Evolutionary conservation across 2,113 vertebrate species (phyloP), one percentile per base, ranked within the genome.

Genomic region (Pelvicachromis taeniatus): DNA sequence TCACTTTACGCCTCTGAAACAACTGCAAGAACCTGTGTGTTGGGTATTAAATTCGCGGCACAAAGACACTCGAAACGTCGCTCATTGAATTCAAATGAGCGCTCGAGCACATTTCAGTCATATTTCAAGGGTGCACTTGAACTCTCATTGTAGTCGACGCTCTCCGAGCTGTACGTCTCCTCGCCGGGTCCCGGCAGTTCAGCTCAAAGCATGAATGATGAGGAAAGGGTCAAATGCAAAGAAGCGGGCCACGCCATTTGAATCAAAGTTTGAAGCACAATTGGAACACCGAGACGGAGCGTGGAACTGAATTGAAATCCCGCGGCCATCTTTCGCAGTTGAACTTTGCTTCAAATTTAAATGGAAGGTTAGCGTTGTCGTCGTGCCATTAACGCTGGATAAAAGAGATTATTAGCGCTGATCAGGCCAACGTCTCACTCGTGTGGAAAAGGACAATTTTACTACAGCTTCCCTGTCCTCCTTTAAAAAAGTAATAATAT

Each of bases 331-430:
- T 83, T 82, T 77, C 19, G 55, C 91, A 91, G 91, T 94, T 94
- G 93, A 96, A 96, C 96, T 95, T 95, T 94, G 93, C 91, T 87
- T 94, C 81, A 65, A 91, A 94, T 93, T 93, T 93, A 95, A 96
- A 96, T 92, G 92, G 90, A 83, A 93, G 94, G 91, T 95, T 92
- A 87, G 75, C 78, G 86, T 89, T 91, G 90, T 91, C 87, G 68
- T 87, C 38, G 31, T 85, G 87, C 93, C 92, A 95, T 96, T 96
- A 96, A 91, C 88, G 70, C 56, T 9, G 89, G 92, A 95, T 94
- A 93, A 94, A 95, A 80, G 92, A 95, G 94, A 95, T 96, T 95
- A 95, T 96, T 96, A 96, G 88, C 81, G 81, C 83, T 19, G 91
- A 96, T 95, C 93, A 93, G 86, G 92, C 87, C 94, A 53, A 94